phyloP scores from a whole-genome alignment of 2,888 invertebrate species.

The Euclidia mi region DNA sequence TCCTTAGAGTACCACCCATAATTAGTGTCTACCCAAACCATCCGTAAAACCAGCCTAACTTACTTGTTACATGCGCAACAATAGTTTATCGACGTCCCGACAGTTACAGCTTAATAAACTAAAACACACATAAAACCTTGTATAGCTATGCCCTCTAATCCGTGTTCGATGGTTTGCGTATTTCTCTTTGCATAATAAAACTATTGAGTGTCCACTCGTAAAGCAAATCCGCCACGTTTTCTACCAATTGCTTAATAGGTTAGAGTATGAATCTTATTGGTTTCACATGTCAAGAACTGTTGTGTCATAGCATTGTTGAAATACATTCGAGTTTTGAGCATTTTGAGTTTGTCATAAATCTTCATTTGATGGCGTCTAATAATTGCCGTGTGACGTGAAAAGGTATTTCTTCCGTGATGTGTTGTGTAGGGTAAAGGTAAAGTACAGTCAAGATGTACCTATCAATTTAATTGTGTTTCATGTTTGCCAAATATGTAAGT shows the following conservation, averaged over 20 bases:
- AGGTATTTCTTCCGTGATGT: background rate
- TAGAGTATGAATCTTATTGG: conserved; percentile 6
- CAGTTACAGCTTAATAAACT: conserved; percentile 67
- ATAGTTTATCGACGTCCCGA: conserved; percentile 16
- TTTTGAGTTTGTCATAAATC: background rate
- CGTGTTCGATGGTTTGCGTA: conserved; percentile 53
- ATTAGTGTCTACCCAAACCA: conserved; percentile 9
- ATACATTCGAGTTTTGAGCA: background rate
- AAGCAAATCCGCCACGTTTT: conserved; percentile 2
- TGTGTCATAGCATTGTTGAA: conserved; percentile 1
- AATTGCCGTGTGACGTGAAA: background rate
- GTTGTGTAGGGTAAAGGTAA: background rate
- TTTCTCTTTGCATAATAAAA: conserved; percentile 43
- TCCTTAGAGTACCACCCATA: background rate
- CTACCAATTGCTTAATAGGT: conserved; percentile 7
- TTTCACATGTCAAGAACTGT: conserved; percentile 2
- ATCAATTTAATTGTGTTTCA: too few relatives aligned
- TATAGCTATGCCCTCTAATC: conserved; percentile 50
- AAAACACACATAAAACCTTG: conserved; percentile 62
- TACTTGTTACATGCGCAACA: conserved; percentile 31
- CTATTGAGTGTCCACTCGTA: conserved; percentile 13
- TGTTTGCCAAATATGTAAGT: too few relatives aligned
- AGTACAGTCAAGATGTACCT: too few relatives aligned
- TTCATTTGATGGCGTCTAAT: background rate
- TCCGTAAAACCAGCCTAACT: conserved; percentile 9